phyloP scores from a whole-genome alignment of 2,888 invertebrate species.

The Tanypteryx hageni region DNA sequence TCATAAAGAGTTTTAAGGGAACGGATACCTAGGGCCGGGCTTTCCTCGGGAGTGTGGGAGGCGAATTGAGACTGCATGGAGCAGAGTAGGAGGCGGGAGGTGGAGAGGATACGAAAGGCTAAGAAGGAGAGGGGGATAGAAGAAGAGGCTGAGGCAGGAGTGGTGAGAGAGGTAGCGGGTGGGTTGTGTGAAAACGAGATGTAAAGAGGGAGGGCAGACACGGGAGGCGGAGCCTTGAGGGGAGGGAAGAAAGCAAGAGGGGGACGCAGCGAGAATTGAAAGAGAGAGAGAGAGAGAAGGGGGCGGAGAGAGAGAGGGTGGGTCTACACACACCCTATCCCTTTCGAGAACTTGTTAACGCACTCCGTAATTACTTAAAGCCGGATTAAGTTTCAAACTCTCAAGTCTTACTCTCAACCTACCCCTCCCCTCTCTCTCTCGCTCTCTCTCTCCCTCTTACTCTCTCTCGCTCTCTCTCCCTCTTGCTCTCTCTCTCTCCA shows the following conservation, averaged over 20 bases:
- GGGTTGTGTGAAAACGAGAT: not conserved
- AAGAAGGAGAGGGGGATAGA: not conserved
- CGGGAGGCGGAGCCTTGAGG: no score
- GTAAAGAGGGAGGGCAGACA: no score
- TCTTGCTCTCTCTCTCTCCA: not conserved
- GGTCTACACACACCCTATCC: conserved; percentile 17
- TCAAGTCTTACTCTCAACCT: conserved; percentile 36
- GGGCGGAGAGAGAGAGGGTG: not conserved
- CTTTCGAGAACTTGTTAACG: conserved; percentile 53
- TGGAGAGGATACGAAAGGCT: not conserved
- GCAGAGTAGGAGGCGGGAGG: not conserved
- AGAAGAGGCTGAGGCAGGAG: not conserved
- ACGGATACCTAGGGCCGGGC: not conserved
- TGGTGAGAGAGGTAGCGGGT: not conserved
- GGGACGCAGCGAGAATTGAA: not conserved
- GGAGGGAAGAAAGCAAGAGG: no score
- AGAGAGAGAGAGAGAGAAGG: not conserved
- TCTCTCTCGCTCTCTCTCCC: no score
- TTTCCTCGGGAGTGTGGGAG: not conserved
- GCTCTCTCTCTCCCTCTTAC: conserved; percentile 21
- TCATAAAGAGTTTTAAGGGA: conserved; percentile 30
- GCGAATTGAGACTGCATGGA: not conserved
- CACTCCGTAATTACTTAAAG: conserved; percentile 53
- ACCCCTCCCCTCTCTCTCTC: not conserved
- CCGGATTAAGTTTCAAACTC: conserved; percentile 53